Evolutionary conservation across 2,797 vertebrate genomes (phyloP).

Genomic region (Lagorchestes hirsutus): DNA sequence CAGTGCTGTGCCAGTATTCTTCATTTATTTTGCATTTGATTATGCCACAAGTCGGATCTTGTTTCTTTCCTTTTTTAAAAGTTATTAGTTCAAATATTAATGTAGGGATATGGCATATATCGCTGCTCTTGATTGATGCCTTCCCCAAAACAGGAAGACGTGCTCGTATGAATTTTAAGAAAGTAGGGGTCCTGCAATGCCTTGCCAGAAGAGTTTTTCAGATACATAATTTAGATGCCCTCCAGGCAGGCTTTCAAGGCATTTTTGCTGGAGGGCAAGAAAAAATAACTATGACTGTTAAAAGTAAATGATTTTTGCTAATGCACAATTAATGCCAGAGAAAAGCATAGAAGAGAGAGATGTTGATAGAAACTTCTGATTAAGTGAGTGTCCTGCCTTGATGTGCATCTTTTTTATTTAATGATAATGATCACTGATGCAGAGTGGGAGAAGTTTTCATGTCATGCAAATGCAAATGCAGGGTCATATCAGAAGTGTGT

Average conservation of each 20-base stretch:
- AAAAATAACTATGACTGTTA: conserved; percentile 99
- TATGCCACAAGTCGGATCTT: conserved; percentile 95
- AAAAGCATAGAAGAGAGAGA: conserved; percentile 94
- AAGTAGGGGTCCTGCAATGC: conserved; percentile 96
- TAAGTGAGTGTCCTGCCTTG: conserved; percentile 92
- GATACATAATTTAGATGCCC: conserved; percentile 99
- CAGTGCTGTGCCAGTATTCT: conserved; percentile 95
- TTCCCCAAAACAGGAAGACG: conserved; percentile 99
- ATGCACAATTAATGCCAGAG: conserved; percentile 99
- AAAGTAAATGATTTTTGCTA: conserved; percentile 99
- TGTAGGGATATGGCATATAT: conserved; percentile 97
- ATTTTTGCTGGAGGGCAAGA: conserved; percentile 98
- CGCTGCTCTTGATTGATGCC: conserved; percentile 98
- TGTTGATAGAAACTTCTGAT: conserved; percentile 95
- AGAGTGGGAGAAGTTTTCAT: conserved; percentile 89
- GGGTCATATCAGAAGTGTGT: conserved; percentile 81
- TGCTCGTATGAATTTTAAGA: conserved; percentile 97
- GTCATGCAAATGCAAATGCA: conserved; percentile 90
- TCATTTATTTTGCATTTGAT: conserved; percentile 99
- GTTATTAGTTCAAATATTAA: conserved; percentile 99
- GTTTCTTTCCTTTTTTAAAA: conserved; percentile 96
- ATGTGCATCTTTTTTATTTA: conserved; percentile 89
- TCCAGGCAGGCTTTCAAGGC: conserved; percentile 99
- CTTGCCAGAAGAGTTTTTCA: conserved; percentile 99
- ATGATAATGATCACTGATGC: conserved; percentile 91